Conservation (phyloP, 2,113 vertebrate genomes). For the Dendropsophus ebraccatus region DNA sequence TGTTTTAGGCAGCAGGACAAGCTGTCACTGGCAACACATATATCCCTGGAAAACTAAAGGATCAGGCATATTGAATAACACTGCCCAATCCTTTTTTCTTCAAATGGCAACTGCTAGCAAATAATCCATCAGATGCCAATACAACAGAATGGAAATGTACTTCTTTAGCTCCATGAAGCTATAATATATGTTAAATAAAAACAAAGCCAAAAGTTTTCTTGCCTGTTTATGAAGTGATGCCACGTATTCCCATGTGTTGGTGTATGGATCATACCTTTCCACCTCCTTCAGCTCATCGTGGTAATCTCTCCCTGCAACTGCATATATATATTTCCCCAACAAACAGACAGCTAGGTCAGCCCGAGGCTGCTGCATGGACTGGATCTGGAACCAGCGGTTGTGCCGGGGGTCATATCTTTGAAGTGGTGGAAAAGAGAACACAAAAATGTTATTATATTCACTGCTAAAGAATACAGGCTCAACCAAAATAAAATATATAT, state of each 20-base stretch:
- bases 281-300: conserved; percentile 86
- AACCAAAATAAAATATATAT: no score
- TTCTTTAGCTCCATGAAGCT: not conserved
- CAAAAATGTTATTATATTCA: not conserved
- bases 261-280: conserved; percentile 90
- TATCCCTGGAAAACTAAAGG: not conserved
- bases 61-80: not conserved
- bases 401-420: conserved; percentile 93
- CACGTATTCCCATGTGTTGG: conserved; percentile 90
- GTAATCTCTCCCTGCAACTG: conserved; percentile 93
- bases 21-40: not conserved
- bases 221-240: conserved; percentile 88
- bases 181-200: not conserved
- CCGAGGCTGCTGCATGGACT: conserved; percentile 88
- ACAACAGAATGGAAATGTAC: not conserved
- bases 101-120: not conserved
- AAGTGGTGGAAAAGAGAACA: not conserved
- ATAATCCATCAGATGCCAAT: not conserved
- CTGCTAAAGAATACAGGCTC: not conserved
- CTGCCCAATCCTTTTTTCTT: not conserved
- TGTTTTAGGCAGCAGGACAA: no score
- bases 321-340: conserved; percentile 84
- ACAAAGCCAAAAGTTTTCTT: conserved; percentile 62
- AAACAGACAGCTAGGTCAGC: conserved; percentile 94
- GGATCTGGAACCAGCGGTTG: conserved; percentile 92